Evolutionary conservation across 2,113 vertebrate genomes (phyloP).

Genomic region (Labrus mixtus): DNA sequence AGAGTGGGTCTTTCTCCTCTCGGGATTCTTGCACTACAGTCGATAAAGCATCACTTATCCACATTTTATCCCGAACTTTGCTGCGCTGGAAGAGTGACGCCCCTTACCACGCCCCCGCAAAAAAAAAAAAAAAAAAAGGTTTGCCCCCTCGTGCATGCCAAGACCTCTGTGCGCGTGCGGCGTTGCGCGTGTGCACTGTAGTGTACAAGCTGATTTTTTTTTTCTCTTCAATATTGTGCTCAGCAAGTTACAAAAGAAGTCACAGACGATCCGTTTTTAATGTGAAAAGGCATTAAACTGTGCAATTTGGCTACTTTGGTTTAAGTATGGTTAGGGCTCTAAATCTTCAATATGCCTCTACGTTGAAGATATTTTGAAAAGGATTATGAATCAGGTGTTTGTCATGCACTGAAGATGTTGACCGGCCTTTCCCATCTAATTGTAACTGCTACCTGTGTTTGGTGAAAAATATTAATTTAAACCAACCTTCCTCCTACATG

Average conservation of each 20-base stretch:
- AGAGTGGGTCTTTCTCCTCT: constrained; percentile 40
- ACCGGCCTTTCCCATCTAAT: not conserved
- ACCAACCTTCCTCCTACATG: constrained; percentile 39
- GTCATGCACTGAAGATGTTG: not conserved
- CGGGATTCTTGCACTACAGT: constrained; percentile 64
- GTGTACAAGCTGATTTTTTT: not conserved
- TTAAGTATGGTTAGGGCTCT: not conserved
- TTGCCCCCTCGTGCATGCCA: constrained; percentile 29
- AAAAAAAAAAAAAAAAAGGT: too few relatives aligned
- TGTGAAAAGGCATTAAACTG: not conserved
- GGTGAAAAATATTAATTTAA: constrained; percentile 15
- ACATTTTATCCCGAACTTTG: constrained; percentile 80
- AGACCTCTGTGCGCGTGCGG: constrained; percentile 19
- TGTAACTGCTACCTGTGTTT: not conserved
- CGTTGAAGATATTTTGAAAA: too few relatives aligned
- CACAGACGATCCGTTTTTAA: not conserved
- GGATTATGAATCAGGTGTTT: too few relatives aligned
- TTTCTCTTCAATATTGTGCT: not conserved
- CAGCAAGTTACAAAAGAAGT: constrained; percentile 7
- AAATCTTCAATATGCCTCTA: not conserved
- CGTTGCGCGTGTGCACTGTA: constrained; percentile 4
- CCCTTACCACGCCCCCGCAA: constrained; percentile 71
- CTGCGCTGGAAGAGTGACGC: constrained; percentile 53
- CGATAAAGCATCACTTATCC: constrained; percentile 72
- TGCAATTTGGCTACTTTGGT: not conserved